phyloP scores from a whole-genome alignment of 92 coral and sea anemone genomes.

The Virgularia gustaviana region DNA sequence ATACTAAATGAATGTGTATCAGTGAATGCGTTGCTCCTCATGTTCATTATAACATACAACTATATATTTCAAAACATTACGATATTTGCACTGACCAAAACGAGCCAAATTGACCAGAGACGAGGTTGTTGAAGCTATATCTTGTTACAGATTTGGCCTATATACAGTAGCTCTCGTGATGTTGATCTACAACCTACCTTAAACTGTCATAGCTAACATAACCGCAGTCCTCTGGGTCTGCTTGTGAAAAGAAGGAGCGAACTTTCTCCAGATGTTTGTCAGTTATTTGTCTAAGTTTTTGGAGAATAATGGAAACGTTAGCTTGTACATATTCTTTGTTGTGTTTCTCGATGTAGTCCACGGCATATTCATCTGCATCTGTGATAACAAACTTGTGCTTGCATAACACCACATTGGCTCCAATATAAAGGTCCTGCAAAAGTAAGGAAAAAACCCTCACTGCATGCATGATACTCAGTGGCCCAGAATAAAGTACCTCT shows the following conservation, averaged over 20 bases:
- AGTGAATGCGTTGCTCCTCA: no score
- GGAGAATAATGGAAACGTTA: conserved; percentile 70
- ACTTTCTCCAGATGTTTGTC: conserved; percentile 76
- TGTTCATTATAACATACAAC: no score
- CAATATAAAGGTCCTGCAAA: conserved; percentile 81
- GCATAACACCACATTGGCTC: conserved; percentile 75
- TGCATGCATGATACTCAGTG: no score
- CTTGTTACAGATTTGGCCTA: no score
- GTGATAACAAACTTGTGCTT: conserved; percentile 79
- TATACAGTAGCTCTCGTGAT: no score
- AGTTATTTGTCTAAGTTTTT: conserved; percentile 70
- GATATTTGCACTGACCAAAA: no score
- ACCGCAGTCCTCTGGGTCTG: conserved; percentile 64
- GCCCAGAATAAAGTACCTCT: background rate
- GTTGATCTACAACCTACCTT: no score
- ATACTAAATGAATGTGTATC: no score
- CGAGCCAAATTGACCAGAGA: no score
- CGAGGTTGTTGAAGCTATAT: no score
- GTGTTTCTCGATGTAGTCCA: conserved; percentile 88
- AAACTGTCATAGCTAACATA: conserved; percentile 61
- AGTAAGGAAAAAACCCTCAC: no score
- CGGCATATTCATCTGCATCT: conserved; percentile 98
- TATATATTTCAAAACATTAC: no score
- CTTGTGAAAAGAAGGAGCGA: conserved; percentile 58
- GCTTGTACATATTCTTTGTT: conserved; percentile 78